These are phyloP conservation scores for Tapirus terrestris DNA, from an alignment of 2,113 vertebrate genomes.

Conservation along the genomic window DNA sequence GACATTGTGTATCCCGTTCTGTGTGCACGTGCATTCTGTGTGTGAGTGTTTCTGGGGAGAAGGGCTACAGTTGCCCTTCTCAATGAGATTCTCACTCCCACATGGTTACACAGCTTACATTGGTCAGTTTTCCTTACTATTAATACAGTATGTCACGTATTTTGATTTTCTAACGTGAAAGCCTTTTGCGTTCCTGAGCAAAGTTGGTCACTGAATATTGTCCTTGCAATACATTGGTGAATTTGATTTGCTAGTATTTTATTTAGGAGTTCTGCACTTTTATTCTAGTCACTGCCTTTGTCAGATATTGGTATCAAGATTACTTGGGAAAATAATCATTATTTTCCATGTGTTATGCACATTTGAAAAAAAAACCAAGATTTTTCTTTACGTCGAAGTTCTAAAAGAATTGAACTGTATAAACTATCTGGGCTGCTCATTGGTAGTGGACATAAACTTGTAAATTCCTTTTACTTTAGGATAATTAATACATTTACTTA, in stretches of 20 bases:
- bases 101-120: neutral
- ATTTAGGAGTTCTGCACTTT: neutral
- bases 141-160: neutral
- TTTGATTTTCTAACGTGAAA: neutral
- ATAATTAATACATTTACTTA: neutral
- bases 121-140: neutral
- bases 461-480: neutral
- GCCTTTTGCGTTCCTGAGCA: neutral
- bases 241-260: neutral
- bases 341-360: neutral
- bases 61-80: rapidly evolving
- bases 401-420: neutral
- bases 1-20: neutral
- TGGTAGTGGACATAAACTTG: neutral
- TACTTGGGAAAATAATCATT: neutral
- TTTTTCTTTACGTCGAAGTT: neutral
- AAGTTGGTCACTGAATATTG: neutral
- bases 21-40: neutral
- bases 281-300: neutral
- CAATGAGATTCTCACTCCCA: rapidly evolving
- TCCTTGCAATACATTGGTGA: neutral
- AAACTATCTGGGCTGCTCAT: neutral
- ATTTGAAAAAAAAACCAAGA: neutral
- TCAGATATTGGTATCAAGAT: neutral
- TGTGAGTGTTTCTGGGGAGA: neutral